Base-by-base conservation (phyloP, 2,797 vertebrate genomes). In the Coregonus ussuriensis region DNA sequence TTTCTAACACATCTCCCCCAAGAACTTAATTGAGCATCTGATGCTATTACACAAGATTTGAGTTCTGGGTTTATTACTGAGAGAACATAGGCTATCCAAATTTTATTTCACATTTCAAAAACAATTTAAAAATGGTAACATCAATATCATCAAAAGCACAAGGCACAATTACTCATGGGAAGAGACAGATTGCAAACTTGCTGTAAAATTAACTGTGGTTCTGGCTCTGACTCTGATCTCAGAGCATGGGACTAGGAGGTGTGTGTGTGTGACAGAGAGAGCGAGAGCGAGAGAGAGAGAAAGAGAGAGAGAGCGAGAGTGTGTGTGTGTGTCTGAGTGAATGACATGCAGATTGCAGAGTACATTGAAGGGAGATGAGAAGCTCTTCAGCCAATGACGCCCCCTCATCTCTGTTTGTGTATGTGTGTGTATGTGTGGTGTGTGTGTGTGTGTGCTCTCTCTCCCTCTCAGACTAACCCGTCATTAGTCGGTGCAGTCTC, bases 391-490 rank as follows among this genome's bases (percentile, higher is more conserved):
- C 14, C 52, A 29, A 31, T 35, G 68, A 71, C 21, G 71, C 71
- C 25, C 31, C 4, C 52, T 56, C 14, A 14, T 35, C 53, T 0
- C 1, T 18, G 53, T 15, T 3, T 59, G 16, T 73, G 9, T 3
- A 14, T 18, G n/a, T 83, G 9, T 3, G 25, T 18, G n/a, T 83
- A 51, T 84, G 83, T 78, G 81, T 83, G 84, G 62, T 83, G 83
- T 81, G 83, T 47, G 41, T 73, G 41, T 73, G 3, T 37, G 21
- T 41, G 25, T 53, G 63, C 21, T 25, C 54, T 16, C 54, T 16
- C 51, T 37, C 74, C 77, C 82, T 79, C 76, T 56, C 75, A 82
- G 84, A 89, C 88, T 83, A 82, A 89, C 89, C 75, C 87, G 79
- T 91, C 92, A 88, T 66, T 21, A 72, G 59, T 63, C 21, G 3